These are phyloP conservation scores for Cuculus canorus DNA, from an alignment of 2,797 vertebrate species.

Conservation along the genomic window DNA sequence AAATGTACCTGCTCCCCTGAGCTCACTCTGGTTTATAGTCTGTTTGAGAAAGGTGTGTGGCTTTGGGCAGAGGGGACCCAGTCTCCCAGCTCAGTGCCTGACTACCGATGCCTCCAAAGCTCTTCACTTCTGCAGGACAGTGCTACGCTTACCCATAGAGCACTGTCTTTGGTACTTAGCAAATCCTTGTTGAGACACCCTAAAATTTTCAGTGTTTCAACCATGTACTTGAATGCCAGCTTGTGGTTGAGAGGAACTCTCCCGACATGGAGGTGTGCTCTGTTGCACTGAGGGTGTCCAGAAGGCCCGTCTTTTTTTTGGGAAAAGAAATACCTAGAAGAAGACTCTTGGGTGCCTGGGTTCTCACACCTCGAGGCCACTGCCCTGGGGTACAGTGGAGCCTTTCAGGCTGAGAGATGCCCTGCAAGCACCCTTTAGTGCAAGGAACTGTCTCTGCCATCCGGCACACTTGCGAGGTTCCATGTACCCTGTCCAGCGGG, in stretches of 20 bases:
- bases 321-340: too few relatives aligned
- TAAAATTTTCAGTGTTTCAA: neutral
- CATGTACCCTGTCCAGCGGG: neutral
- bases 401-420: neutral
- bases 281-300: neutral
- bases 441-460: neutral
- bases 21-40: accelerated
- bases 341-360: accelerated
- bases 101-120: too few relatives aligned
- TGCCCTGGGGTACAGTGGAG: accelerated
- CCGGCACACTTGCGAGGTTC: neutral
- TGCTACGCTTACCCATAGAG: neutral
- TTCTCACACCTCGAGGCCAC: too few relatives aligned
- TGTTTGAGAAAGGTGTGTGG: neutral
- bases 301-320: accelerated
- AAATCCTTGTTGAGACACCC: neutral
- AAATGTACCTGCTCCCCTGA: accelerated
- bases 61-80: neutral
- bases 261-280: neutral
- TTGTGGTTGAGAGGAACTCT: accelerated
- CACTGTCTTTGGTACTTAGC: neutral
- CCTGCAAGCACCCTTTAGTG: neutral
- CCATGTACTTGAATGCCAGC: neutral
- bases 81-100: neutral
- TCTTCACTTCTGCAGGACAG: neutral